phyloP scores from a whole-genome alignment of 2,888 invertebrate species.

The Clunio marinus region DNA sequence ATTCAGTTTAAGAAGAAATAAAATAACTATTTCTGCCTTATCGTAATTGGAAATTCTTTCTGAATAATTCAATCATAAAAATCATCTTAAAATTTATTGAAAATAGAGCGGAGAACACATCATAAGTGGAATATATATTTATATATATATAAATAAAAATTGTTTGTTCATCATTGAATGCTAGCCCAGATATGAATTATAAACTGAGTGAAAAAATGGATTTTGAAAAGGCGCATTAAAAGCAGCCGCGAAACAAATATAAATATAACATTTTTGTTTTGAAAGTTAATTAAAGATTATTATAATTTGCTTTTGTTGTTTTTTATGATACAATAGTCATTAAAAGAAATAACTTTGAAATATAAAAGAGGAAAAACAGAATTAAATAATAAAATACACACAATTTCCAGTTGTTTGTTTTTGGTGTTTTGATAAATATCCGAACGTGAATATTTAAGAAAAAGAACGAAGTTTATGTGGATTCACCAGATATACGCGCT shows the following conservation, averaged over 20 bases:
- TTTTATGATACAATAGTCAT: conserved; percentile 37
- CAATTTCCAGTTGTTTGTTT: conserved; percentile 20
- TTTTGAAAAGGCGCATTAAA: background rate
- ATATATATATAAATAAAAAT: background rate
- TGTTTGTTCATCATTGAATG: background rate
- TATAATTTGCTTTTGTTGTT: conserved; percentile 24
- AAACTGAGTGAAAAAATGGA: conserved; percentile 20
- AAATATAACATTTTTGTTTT: conserved; percentile 28
- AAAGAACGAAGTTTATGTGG: conserved; percentile 4
- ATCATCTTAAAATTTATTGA: conserved; percentile 18
- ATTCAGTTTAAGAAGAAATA: background rate
- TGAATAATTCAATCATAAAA: conserved; percentile 29
- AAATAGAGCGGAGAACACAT: conserved; percentile 21
- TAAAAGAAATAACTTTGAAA: conserved; percentile 24
- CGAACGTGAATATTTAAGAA: conserved; percentile 28
- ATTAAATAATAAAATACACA: conserved; percentile 33
- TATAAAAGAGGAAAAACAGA: background rate
- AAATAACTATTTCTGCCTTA: background rate
- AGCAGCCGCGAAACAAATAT: background rate
- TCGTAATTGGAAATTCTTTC: conserved; percentile 15
- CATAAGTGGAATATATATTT: conserved; percentile 31
- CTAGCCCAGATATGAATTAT: conserved; percentile 32
- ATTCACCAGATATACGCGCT: conserved; percentile 15
- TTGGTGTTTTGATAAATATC: conserved; percentile 32
- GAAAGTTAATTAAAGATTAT: conserved; percentile 39